phyloP scores from a whole-genome alignment of 2,888 invertebrate species.

The Antheraea yamamai region DNA sequence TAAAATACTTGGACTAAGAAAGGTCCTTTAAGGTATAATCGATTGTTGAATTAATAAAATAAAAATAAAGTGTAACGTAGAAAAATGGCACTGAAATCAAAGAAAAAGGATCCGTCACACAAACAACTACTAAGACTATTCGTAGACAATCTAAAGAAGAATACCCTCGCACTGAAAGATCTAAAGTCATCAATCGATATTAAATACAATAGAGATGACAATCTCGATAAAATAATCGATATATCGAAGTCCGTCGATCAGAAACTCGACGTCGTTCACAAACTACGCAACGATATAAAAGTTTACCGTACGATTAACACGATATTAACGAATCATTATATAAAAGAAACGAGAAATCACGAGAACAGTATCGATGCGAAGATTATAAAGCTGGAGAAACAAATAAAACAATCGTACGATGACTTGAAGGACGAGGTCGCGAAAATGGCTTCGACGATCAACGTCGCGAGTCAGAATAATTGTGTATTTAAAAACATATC shows the following conservation, averaged over 20 bases:
- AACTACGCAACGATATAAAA: constrained; percentile 74
- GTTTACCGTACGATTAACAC: constrained; percentile 75
- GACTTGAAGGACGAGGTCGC: constrained; percentile 57
- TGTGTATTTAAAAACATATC: constrained; percentile 43
- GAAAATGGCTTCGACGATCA: constrained; percentile 48
- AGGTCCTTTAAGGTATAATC: background rate
- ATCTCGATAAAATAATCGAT: constrained; percentile 60
- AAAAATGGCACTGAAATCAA: constrained; percentile 48
- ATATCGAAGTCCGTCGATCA: constrained; percentile 66
- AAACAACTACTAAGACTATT: constrained; percentile 59
- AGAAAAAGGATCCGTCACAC: constrained; percentile 46
- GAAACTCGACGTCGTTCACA: constrained; percentile 71
- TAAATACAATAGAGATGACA: constrained; percentile 47
- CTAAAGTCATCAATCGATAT: constrained; percentile 59
- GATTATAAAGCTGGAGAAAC: constrained; percentile 62
- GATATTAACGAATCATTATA: constrained; percentile 72
- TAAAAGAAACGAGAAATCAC: constrained; percentile 68
- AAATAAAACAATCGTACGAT: constrained; percentile 65
- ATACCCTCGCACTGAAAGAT: constrained; percentile 64
- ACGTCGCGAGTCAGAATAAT: constrained; percentile 54
- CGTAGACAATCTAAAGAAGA: constrained; percentile 62
- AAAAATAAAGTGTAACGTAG: background rate
- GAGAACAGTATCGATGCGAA: constrained; percentile 63
- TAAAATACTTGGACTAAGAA: background rate
- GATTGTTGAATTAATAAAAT: too few relatives aligned